These are phyloP conservation scores for Miichthys miiuy DNA, from an alignment of 2,797 vertebrate genomes.

Conservation along the genomic window DNA sequence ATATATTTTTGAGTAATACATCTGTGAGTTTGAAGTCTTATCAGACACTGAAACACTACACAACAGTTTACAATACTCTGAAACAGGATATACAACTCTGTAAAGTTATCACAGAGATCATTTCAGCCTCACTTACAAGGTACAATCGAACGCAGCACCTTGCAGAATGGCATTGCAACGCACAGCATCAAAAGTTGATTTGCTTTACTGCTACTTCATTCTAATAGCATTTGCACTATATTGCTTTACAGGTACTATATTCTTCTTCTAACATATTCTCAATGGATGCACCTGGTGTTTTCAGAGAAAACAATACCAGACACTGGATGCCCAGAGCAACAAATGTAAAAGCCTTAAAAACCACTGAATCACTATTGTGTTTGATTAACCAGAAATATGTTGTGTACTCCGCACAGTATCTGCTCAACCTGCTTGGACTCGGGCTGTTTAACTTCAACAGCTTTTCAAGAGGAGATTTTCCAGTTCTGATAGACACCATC, in stretches of 20 bases:
- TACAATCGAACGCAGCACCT: neutral
- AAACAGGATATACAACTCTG: neutral
- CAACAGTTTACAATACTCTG: neutral
- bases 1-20: neutral
- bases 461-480: slow-evolving; percentile 66
- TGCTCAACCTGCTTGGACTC: slow-evolving; percentile 44
- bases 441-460: slow-evolving; percentile 62
- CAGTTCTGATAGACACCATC: slow-evolving; percentile 68
- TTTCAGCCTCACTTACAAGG: neutral
- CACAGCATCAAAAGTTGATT: neutral
- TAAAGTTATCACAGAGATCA: neutral
- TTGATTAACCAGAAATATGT: slow-evolving; percentile 24
- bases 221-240: neutral
- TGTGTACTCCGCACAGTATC: slow-evolving; percentile 33
- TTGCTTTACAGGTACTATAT: neutral
- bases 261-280: neutral
- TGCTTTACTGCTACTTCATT: neutral
- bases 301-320: neutral
- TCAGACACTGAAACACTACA: neutral
- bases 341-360: slow-evolving; percentile 18
- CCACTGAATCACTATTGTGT: slow-evolving; percentile 19
- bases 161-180: neutral
- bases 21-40: neutral
- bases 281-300: neutral
- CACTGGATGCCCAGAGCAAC: neutral